Evolutionary conservation across 2,797 vertebrate species (phyloP).

Genomic region (Gymnothorax javanicus): DNA sequence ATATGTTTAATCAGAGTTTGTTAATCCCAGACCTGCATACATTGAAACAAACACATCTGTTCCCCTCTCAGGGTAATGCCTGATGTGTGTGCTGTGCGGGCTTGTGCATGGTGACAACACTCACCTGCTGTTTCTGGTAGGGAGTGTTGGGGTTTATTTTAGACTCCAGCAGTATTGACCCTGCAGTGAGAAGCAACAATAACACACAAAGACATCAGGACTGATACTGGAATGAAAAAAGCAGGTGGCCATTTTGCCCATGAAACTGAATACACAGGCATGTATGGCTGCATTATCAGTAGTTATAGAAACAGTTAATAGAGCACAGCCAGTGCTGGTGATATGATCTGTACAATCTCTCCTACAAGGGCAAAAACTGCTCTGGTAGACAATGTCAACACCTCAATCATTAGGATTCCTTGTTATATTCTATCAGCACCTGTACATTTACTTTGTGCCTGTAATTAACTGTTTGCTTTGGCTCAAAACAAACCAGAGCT

Average conservation of each 20-base stretch:
- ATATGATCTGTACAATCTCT: background rate
- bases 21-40: background rate
- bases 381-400: background rate
- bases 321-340: background rate
- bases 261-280: background rate
- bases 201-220: background rate
- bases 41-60: background rate
- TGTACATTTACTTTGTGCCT: background rate
- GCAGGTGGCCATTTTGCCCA: background rate
- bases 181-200: slow-evolving; percentile 61
- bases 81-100: background rate
- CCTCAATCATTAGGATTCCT: background rate
- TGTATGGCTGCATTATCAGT: background rate
- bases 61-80: background rate
- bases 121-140: slow-evolving; percentile 99
- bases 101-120: slow-evolving; percentile 31
- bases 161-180: slow-evolving; percentile 96
- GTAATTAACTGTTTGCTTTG: background rate
- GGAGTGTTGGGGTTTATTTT: slow-evolving; percentile 99
- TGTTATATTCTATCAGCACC: background rate
- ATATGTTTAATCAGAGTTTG: no score
- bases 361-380: background rate
- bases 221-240: background rate
- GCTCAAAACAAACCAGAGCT: background rate
- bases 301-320: background rate